Evolutionary conservation across 2,888 invertebrate species (phyloP), one percentile per base, ranked within the genome.

Genomic region (Spodoptera picta): DNA sequence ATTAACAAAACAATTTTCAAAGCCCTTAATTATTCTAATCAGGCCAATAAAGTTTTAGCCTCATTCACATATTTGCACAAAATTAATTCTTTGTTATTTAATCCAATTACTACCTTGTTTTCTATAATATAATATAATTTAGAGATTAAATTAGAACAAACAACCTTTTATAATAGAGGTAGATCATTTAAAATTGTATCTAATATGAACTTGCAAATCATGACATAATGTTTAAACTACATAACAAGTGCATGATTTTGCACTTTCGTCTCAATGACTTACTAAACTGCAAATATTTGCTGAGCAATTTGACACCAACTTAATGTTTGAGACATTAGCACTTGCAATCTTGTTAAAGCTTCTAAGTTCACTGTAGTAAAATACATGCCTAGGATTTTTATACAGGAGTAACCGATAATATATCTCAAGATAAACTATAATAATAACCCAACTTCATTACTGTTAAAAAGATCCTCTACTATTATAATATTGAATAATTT

Each of bases 311-410:
- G 44, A 47, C 65, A 60, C 47, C 36, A 49, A 49, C 59, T 57
- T 51, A 56, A 47, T 55, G 19, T 47, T 68, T 60, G 65, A 71
- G 60, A 63, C 57, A 64, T 60, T 56, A 61, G 59, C 62, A 69
- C 24, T 69, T 47, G 50, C 23, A 48, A 56, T 65, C 58, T 61
- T 52, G 54, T 60, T 19, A 49, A 56, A 50, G 54, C 61, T 60
- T 63, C 69, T 44, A 65, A 66, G 58, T 64, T 65, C 55, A 67
- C 24, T 51, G 36, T 19, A 43, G 45, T 47, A 14, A 49, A 55
- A 58, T 57, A 66, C 12, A 36, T 31, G 19, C 24, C 1, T 11
- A 41, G 4, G 12, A 9, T 63, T n/a, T 12, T 23, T 36, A 19
- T 19, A 19, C 10, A 11, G 9, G 3, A 10, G 10, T 46, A 46